These are phyloP conservation scores for Athalia circularis DNA, from an alignment of 2,888 invertebrate species.

Conservation along the genomic window DNA sequence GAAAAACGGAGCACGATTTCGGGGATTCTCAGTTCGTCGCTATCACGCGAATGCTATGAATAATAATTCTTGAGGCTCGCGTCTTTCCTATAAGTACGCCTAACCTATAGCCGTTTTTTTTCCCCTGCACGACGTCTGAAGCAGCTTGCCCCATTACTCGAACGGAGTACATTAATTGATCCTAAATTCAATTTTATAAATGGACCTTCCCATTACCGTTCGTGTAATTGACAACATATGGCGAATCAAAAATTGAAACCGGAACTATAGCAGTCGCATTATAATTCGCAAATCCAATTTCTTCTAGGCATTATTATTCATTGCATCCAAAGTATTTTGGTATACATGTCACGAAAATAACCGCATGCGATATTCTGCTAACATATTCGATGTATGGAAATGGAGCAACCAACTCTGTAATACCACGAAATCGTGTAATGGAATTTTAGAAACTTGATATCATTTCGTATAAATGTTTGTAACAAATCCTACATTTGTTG, in stretches of 20 bases:
- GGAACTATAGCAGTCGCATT: not conserved
- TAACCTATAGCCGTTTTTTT: not conserved
- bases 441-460: constrained; percentile 8
- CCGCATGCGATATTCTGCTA: constrained; percentile 30
- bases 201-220: not conserved
- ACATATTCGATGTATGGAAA: not conserved
- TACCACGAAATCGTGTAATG: constrained; percentile 2
- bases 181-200: not conserved
- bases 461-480: constrained; percentile 25
- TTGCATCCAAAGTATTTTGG: constrained; percentile 15
- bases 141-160: constrained; percentile 1
- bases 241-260: not conserved
- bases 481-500: constrained; percentile 56
- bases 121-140: constrained; percentile 1
- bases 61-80: constrained; percentile 22
- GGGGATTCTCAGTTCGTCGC: constrained; percentile 14
- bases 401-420: constrained; percentile 26
- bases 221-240: not conserved
- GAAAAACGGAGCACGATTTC: constrained; percentile 19
- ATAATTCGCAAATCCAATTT: constrained; percentile 3
- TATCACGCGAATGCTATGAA: constrained; percentile 35
- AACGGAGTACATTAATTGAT: constrained; percentile 7
- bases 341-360: constrained; percentile 8
- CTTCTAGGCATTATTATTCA: not conserved
- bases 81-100: not conserved